Evolutionary conservation across 2,888 invertebrate genomes (phyloP).

Genomic region (Thymelicus sylvestris): DNA sequence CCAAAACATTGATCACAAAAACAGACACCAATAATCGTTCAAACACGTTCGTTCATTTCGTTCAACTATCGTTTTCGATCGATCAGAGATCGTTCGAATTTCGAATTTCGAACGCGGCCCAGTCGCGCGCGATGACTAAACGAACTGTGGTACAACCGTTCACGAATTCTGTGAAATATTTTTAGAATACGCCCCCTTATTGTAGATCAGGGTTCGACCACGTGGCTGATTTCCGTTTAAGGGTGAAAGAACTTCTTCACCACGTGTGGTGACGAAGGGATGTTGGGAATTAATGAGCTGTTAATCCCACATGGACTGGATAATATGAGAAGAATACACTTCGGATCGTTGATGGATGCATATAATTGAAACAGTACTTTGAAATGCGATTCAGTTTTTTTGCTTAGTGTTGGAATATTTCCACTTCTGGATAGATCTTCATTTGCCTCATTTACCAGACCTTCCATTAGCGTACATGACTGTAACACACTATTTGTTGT

Average conservation of each 20-base stretch:
- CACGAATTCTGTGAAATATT: constrained; percentile 59
- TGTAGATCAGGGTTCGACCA: constrained; percentile 57
- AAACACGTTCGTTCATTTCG: constrained; percentile 47
- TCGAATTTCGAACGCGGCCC: constrained; percentile 50
- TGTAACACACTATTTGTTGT: neutral
- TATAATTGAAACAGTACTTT: neutral
- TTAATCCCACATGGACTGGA: constrained; percentile 8
- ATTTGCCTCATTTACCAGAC: neutral
- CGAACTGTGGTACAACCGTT: constrained; percentile 58
- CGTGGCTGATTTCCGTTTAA: constrained; percentile 66
- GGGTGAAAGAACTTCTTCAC: constrained; percentile 57
- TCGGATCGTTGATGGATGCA: neutral
- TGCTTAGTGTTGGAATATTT: neutral
- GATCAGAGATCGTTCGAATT: constrained; percentile 36
- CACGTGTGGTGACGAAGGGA: constrained; percentile 29
- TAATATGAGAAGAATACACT: constrained; percentile 7
- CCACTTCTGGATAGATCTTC: no score
- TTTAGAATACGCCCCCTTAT: constrained; percentile 82
- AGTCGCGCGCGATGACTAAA: constrained; percentile 67
- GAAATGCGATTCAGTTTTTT: neutral
- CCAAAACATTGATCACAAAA: constrained; percentile 21
- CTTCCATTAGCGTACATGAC: neutral
- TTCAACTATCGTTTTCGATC: constrained; percentile 41
- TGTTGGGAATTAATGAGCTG: constrained; percentile 25
- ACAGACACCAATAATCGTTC: constrained; percentile 30